Evolutionary conservation across 1,140 invertebrate genomes (phyloP).

Genomic region (Caenorhabditis remanei): DNA sequence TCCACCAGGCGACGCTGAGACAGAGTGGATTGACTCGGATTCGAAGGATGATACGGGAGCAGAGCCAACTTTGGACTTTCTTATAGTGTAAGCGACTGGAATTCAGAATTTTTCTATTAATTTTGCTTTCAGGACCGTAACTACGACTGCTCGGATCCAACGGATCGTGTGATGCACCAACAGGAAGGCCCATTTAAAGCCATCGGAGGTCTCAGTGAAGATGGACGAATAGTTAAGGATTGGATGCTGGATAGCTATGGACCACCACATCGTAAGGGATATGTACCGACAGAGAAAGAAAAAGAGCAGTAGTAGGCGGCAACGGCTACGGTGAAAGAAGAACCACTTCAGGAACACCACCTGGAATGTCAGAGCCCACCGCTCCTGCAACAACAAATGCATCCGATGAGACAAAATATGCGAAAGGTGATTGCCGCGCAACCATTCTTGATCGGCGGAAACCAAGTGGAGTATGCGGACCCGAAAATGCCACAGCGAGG

Average conservation of each 20-base stretch:
- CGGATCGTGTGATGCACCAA: background rate
- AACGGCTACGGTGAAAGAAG: no score
- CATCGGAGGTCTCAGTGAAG: background rate
- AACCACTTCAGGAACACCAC: no score
- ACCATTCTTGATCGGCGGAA: conserved; percentile 7
- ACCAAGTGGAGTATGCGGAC: background rate
- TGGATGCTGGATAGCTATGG: background rate
- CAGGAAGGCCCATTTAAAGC: conserved; percentile 4
- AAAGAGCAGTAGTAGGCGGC: no score
- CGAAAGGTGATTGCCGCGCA: background rate
- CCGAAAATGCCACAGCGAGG: background rate
- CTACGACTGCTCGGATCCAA: conserved; percentile 2
- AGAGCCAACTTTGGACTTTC: background rate
- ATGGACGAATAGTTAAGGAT: background rate
- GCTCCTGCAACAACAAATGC: background rate
- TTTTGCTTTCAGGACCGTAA: conserved; percentile 25
- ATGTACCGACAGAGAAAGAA: no score
- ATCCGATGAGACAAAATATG: background rate
- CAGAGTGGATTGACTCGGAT: conserved; percentile 26
- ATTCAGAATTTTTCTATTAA: background rate
- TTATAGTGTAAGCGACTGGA: background rate
- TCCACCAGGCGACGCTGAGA: background rate
- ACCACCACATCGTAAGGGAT: no score
- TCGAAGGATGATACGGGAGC: background rate
- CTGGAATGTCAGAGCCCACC: background rate